Percentiles rank a stretch among this genome's conserved stretches.
Conservation (phyloP, 2,888 invertebrate genomes). For the Rhorus exstirpatorius region DNA sequence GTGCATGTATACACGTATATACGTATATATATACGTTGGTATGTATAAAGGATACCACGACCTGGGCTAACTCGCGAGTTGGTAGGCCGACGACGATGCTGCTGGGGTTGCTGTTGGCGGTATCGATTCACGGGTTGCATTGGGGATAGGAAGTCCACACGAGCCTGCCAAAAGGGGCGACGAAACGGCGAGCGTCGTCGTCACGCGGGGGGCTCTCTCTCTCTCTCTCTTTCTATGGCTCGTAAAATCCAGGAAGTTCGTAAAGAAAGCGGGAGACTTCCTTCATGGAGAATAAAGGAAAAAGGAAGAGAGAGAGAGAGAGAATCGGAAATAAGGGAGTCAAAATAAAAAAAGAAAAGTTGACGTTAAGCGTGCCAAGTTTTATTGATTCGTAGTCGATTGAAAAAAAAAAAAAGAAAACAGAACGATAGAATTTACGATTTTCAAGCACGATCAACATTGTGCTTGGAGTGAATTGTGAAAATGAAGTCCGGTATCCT, state of each 20-base stretch:
- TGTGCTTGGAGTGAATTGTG: no score
- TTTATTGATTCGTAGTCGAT: no score
- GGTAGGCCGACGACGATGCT: conserved; percentile 56
- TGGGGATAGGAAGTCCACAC: conserved; percentile 15
- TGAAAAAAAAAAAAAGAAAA: no score
- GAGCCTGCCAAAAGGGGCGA: conserved; percentile 53
- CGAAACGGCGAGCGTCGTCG: conserved; percentile 63
- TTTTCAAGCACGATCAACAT: no score
- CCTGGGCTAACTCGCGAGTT: conserved; percentile 64
- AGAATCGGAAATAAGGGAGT: neutral
- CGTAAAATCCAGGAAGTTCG: conserved; percentile 61
- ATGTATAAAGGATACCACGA: conserved; percentile 62
- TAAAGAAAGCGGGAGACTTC: conserved; percentile 31
- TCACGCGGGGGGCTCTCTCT: conserved; percentile 26
- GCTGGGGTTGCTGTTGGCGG: conserved; percentile 43
- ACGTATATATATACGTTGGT: no score
- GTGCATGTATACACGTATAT: neutral
- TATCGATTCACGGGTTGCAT: conserved; percentile 63
- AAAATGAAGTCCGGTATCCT: no score
- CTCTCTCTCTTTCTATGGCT: conserved; percentile 10
- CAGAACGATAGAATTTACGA: no score
- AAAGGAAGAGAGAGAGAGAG: neutral
- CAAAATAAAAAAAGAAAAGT: neutral
- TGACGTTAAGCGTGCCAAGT: no score
- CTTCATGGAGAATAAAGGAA: neutral